Base-by-base conservation (phyloP, 2,113 vertebrate species). In the Variabilichromis moorii region DNA sequence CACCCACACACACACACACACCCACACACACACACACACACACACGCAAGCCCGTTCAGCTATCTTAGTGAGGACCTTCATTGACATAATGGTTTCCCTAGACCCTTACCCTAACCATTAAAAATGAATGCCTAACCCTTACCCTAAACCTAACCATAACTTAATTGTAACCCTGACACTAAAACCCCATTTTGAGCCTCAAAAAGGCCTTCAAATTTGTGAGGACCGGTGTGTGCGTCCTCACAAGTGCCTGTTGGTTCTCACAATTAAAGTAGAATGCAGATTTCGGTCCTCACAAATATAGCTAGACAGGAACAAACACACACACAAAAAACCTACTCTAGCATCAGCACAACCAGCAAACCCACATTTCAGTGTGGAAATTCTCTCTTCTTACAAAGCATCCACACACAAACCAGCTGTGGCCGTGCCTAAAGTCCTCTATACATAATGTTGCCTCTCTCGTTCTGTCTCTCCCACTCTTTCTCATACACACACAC, bases 401-500 rank as follows among this genome's bases (percentile, higher is more conserved):
- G 59, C 55, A 85, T 8, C 76, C 57, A 83, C 82, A 86, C 86
- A 88, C 13, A 86, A 47, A 26, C 21, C 28, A 40, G 93, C 90
- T 86, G 59, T 83, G 84, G 91, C 92, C 71, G 79, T 66, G 4
- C 80, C 88, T 96, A 90, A 95, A 93, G 92, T 92, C 68, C 53
- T 86, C 87, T 93, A 95, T 96, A 95, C 84, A 94, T 91, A 93
- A 89, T 40, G 76, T 85, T 55, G 42, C 81, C 82, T 68, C 86
- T 47, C 87, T 42, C 37, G 53, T 78, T 82, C 54, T 26, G 83
- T 54, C 86, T 26, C 59, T 47, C 85, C 21, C 35, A 19, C 57
- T 19, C 28, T 33, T 7, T 61, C 57, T 17, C 57, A 33, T 0
- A 59, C 35, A 37, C 35, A 35, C 33, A 35, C 33, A 35, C 33